A percentile compares a stretch with the other conserved stretches of the same genome.
Conservation (phyloP, 2,113 vertebrate genomes). For the Neogale vison region DNA sequence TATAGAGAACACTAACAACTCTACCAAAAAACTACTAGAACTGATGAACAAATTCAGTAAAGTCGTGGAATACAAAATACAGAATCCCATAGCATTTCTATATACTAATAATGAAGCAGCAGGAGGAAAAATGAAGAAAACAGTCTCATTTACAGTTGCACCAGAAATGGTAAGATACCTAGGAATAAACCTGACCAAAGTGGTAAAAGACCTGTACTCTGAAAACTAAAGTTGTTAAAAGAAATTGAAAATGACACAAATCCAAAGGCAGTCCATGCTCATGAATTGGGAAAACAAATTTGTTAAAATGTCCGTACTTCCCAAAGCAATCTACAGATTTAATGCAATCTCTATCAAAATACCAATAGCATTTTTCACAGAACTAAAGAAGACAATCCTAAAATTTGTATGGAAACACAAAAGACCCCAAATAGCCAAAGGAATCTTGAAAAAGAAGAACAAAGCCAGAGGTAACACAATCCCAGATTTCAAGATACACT, state of each 20-base stretch:
- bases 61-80: background rate
- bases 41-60: background rate
- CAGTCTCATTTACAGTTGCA: background rate
- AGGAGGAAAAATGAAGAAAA: background rate
- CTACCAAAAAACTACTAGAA: background rate
- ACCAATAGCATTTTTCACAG: too few species aligned
- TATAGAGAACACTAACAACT: background rate
- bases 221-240: background rate
- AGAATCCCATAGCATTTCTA: background rate
- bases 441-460: too few species aligned
- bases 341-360: too few species aligned
- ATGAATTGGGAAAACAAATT: background rate
- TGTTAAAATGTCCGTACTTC: background rate
- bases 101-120: background rate
- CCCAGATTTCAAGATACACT: background rate
- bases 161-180: background rate
- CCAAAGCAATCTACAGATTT: too few species aligned
- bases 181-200: background rate
- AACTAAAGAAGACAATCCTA: too few species aligned
- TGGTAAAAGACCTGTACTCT: background rate
- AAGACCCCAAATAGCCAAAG: too few species aligned
- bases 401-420: too few species aligned
- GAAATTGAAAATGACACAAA: background rate
- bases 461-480: too few species aligned
- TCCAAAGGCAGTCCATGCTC: background rate